Base-by-base conservation (phyloP, 2,113 vertebrate genomes). In the Spea multiplicata region DNA sequence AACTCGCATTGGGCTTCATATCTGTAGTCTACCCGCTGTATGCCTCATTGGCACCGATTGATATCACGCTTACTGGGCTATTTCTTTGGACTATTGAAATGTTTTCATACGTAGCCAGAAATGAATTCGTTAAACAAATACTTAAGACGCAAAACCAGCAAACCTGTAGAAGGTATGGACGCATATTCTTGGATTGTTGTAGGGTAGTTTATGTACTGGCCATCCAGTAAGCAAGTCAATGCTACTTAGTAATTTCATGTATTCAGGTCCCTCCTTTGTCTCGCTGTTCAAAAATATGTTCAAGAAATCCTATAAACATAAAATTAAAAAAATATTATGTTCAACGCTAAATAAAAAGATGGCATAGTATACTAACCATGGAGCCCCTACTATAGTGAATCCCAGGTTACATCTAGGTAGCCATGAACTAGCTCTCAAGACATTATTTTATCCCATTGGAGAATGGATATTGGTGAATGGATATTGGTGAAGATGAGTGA, bases 161-260 rank as follows among this genome's bases (percentile, higher is more conserved):
- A 12, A 59, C 74, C 59, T 81, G 75, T 83, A 82, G 52, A 84
- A 74, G 0, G 3, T 5, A 0, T 44, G 50, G 66, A n/a, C 9
- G 74, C 52, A 86, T 82, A 83, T 83, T 55, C 8, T 74, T 6
- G 16, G 9, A 0, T 69, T 16, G 0, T 76, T 72, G 8, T 75
- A 83, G 78, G 62, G 66, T 44, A 87, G 16, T 52, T 83, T 78
- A 17, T 86, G 76, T 53, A 74, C 0, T 30, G 72, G 6, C 12
- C 72, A 76, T 66, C 81, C 49, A 48, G 57, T 86, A 82, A 85
- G 61, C 46, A 84, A 46, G 45, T 74, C 48, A 76, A 14, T 0
- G 0, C 49, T 81, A 61, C n/a, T n/a, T 13, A 85, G 55, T 44
- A 85, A 83, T 44, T 66, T 61, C 61, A 50, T 75, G 66, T 83